Evolutionary conservation across 1,140 invertebrate genomes (phyloP).

Genomic region (Drosophila oshimai): DNA sequence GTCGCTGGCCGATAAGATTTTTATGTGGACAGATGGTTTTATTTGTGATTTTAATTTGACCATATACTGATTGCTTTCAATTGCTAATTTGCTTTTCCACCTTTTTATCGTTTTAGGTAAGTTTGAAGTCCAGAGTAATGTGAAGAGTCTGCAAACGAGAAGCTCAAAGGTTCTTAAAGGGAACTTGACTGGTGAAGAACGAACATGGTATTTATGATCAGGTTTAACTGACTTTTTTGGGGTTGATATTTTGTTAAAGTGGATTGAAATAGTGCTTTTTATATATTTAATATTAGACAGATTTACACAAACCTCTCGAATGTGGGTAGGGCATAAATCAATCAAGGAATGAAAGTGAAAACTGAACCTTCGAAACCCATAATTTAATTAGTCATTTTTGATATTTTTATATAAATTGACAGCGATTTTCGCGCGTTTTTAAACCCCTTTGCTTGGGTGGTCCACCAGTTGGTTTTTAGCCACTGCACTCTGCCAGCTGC

Average conservation of each 20-base stretch:
- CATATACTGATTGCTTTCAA: conserved; percentile 6
- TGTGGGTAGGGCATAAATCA: too few species aligned
- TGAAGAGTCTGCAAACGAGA: background rate
- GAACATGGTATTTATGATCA: too few species aligned
- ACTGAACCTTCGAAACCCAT: too few species aligned
- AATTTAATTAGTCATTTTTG: background rate
- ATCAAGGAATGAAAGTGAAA: too few species aligned
- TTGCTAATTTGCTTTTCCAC: conserved; percentile 38
- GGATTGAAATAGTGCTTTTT: too few species aligned
- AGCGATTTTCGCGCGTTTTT: conserved; percentile 6
- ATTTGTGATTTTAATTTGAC: conserved; percentile 40
- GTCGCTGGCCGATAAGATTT: conserved; percentile 47
- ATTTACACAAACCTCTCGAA: too few species aligned
- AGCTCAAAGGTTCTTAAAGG: background rate
- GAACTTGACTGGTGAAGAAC: background rate
- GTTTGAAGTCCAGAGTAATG: conserved; percentile 2
- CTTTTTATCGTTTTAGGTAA: conserved; percentile 49
- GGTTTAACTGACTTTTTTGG: too few species aligned
- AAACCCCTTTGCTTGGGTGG: conserved; percentile 37
- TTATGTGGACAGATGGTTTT: conserved; percentile 44
- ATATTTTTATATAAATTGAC: background rate
- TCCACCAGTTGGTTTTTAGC: background rate
- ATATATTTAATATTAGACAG: too few species aligned
- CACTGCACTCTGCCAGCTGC: conserved; percentile 22
- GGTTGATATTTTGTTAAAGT: too few species aligned